Evolutionary conservation across 2,113 vertebrate species (phyloP).

Genomic region (Macroglossus sobrinus): DNA sequence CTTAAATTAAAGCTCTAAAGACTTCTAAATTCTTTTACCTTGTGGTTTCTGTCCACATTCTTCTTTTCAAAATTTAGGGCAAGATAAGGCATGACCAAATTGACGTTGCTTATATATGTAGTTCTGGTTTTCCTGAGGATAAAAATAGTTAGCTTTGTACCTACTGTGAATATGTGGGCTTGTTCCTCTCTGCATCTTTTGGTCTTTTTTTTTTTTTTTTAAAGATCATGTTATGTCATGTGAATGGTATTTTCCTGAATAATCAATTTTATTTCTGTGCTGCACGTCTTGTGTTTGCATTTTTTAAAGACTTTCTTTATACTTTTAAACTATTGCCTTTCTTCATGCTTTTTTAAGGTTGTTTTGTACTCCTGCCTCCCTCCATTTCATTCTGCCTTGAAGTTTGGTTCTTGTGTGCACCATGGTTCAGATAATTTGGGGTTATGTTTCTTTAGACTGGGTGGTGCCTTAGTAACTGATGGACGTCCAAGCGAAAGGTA

Average conservation of each 20-base stretch:
- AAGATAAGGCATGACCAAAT: neutral
- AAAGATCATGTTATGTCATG: neutral
- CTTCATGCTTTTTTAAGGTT: neutral
- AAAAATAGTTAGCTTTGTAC: neutral
- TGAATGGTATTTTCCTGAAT: neutral
- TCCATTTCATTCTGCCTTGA: neutral
- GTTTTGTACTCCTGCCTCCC: neutral
- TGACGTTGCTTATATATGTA: neutral
- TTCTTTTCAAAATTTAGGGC: neutral
- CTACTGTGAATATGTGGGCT: neutral
- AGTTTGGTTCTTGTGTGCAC: neutral
- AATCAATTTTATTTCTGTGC: neutral
- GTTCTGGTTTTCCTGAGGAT: neutral
- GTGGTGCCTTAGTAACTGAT: neutral
- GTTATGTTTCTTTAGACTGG: neutral
- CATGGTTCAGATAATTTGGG: neutral
- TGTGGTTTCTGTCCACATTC: neutral
- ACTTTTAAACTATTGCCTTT: neutral
- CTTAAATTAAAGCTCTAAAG: neutral
- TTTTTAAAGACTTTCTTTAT: neutral
- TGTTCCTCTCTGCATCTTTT: neutral
- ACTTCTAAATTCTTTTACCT: neutral
- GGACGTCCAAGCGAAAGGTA: neutral
- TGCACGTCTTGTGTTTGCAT: neutral
- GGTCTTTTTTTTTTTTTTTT: slow-evolving; percentile 17